Evolutionary conservation across 2,113 vertebrate genomes (phyloP), one percentile per base, ranked within the genome.

Genomic region (Axis porcinus): DNA sequence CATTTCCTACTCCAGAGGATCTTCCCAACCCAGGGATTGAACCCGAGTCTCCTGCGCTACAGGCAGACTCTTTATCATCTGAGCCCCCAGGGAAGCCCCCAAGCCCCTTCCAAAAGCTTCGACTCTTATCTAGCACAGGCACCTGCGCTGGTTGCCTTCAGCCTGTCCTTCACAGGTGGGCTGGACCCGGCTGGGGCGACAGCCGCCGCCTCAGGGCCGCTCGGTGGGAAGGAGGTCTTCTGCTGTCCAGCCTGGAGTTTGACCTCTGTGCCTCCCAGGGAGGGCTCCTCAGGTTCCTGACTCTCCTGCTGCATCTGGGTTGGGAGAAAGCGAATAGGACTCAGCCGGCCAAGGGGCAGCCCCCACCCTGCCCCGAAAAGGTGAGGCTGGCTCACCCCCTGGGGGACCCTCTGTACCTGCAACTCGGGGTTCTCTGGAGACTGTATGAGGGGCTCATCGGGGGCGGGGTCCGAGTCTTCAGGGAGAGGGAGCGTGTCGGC

Each of bases 171-270:
- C 97, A 47, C 97, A 43, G 10, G 95, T 0, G 2, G 94, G 91
- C 47, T 89, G 98, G 97, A 89, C 0, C 92, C 90, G 0, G 86
- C 54, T 0, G 81, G 50, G 13, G 36, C 1, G 11, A 47, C 23
- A 0, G 0, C 85, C 0, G 89, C 97, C 6, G 95, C 96, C 2
- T 99, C 98, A 0, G 97, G 95, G 54, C 98, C 98, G 0, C 97
- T 98, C n/a, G 92, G 98, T 0, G 98, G 99, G 58, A 99, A 98
- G 58, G 98, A 88, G 36, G 98, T 96, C 94, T 97, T 99, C 97
- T 99, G 99, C 57, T 99, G 98, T 89, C 99, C 99, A 0, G 96
- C 23, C 96, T 99, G 99, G 45, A 98, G 95, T 95, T 98, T 99
- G 82, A 98, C 19, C 0, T 83, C 52, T 1, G 98, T 36, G 70